Evolutionary conservation across 2,888 invertebrate species (phyloP), one percentile per base, ranked within the genome.

Genomic region (Pandemis heparana): DNA sequence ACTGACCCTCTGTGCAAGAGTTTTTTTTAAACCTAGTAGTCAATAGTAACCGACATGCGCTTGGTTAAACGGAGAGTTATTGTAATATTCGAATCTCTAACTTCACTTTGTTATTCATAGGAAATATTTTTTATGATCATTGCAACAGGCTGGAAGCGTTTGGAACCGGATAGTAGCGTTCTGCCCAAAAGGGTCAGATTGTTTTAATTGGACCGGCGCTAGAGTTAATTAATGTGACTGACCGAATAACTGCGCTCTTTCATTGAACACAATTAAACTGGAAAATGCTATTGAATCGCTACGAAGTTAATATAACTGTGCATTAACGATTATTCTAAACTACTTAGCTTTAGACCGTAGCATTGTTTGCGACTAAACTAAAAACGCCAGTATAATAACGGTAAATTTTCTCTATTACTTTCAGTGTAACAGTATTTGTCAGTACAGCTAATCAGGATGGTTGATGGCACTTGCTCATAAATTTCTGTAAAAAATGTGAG

Each of bases 191-290:
- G 75, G 75, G 72, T 63, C 75, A 48, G 73, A 65, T 66, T 65
- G 73, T 64, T 71, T 75, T 76, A 77, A 77, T 77, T 74, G 75
- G 83, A 79, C 79, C 79, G 79, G 79, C 75, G 81, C 83, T 83
- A 82, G 68, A 41, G 68, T 85, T 85, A 87, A 87, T 88, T 84
- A 86, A 83, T 83, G 85, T 83, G 84, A 84, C 77, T 86, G 85
- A 85, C 85, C 84, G 85, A 80, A 77, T 78, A 78, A 80, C 76
- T 78, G 79, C 76, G 72, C 71, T 64, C 80, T 82, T 81, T 84
- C 83, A 82, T 83, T 79, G 38, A 76, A 67, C 60, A 73, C 75
- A 77, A 75, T 78, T 79, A 75, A 75, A 72, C 46, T 73, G n/a
- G 46, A 63, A 73, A 68, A 68, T 73, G 53, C 14, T 68, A 71